A percentile compares a stretch with the other conserved stretches of the same genome.
These are phyloP conservation scores for Sebastes steindachneri DNA, from an alignment of 2,797 vertebrate species.

Conservation along the genomic window DNA sequence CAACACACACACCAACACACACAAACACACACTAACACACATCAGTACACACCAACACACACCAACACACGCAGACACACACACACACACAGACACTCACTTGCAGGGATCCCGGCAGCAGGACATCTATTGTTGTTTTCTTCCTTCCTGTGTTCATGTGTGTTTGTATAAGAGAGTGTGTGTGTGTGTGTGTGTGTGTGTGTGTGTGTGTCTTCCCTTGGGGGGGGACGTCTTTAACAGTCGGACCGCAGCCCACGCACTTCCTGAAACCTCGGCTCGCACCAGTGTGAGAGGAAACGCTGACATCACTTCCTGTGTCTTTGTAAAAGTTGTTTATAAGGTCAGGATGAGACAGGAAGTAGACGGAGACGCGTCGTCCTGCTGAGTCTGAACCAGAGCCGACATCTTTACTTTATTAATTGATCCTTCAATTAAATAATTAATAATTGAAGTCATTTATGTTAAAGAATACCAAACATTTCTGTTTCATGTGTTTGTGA, in stretches of 20 bases:
- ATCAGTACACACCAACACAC: background rate
- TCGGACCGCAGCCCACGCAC: constrained; percentile 32
- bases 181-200: background rate
- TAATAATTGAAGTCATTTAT: too few species aligned
- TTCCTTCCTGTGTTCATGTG: constrained; percentile 46
- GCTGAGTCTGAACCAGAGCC: background rate
- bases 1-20: too few species aligned
- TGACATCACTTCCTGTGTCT: constrained; percentile 52
- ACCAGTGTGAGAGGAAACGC: constrained; percentile 10
- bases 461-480: too few species aligned
- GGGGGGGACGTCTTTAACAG: constrained; percentile 34
- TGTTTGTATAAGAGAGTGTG: background rate
- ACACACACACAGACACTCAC: background rate
- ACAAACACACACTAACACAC: too few species aligned
- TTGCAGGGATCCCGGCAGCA: constrained; percentile 37
- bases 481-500: too few species aligned
- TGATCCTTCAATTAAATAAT: too few species aligned
- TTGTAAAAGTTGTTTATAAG: background rate
- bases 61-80: background rate
- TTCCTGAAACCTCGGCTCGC: constrained; percentile 41
- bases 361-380: background rate
- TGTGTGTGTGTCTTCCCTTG: constrained; percentile 3
- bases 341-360: constrained; percentile 33
- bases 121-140: constrained; percentile 59
- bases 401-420: background rate